These are phyloP conservation scores for Tyria jacobaeae DNA, from an alignment of 2,888 invertebrate genomes.

Conservation along the genomic window DNA sequence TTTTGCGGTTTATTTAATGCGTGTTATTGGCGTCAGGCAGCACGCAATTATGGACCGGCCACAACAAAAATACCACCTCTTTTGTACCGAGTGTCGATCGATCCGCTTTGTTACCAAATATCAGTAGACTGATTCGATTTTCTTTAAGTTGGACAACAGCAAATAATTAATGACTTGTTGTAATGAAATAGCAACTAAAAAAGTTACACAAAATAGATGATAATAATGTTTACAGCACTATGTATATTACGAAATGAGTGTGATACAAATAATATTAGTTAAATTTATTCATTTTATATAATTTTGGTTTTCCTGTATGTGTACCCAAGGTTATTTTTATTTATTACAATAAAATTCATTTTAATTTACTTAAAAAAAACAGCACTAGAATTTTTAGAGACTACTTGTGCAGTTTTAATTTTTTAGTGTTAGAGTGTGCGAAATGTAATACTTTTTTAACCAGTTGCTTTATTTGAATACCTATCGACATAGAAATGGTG, in stretches of 20 bases:
- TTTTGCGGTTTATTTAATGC: slow-evolving; percentile 34
- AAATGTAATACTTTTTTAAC: no score
- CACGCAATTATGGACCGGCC: slow-evolving; percentile 43
- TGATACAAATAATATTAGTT: no score
- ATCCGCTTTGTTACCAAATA: slow-evolving; percentile 51
- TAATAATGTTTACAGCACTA: neutral
- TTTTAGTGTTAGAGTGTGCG: no score
- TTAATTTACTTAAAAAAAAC: no score
- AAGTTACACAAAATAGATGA: neutral
- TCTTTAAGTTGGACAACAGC: neutral
- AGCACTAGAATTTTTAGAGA: no score
- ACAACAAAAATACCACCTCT: slow-evolving; percentile 59
- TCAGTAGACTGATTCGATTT: slow-evolving; percentile 10
- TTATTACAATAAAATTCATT: no score
- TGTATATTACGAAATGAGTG: neutral
- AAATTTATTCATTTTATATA: no score
- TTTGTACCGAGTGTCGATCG: slow-evolving; percentile 65
- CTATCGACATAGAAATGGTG: no score
- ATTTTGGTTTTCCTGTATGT: no score
- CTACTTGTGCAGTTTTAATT: no score
- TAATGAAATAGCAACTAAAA: neutral
- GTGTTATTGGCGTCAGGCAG: slow-evolving; percentile 24
- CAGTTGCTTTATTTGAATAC: no score
- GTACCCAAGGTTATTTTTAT: no score
- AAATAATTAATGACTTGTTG: neutral